phyloP scores from a whole-genome alignment of 2,113 vertebrate genomes.

The Lepisosteus osseus region DNA sequence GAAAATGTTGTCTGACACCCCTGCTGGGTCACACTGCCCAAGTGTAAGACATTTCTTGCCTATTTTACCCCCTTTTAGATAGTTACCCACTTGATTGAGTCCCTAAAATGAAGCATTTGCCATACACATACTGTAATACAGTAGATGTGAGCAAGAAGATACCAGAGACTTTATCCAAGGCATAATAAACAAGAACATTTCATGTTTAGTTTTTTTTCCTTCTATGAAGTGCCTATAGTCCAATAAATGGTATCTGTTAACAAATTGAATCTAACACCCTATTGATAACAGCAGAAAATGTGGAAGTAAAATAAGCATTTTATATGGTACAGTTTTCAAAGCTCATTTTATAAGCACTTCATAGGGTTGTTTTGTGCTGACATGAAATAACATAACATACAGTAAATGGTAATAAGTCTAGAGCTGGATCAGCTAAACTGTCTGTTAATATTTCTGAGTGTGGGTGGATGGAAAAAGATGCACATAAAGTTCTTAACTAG shows the following conservation, averaged over 20 bases:
- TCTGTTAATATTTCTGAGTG: not conserved
- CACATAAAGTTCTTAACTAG: not conserved
- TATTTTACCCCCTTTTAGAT: too few relatives aligned
- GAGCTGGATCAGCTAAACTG: not conserved
- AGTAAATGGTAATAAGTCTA: not conserved
- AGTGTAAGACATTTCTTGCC: too few relatives aligned
- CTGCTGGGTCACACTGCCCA: too few relatives aligned
- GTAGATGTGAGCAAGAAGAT: too few relatives aligned
- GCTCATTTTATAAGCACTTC: not conserved
- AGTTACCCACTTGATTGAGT: too few relatives aligned
- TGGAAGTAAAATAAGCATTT: not conserved
- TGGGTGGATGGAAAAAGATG: too few relatives aligned
- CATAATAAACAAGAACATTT: not conserved
- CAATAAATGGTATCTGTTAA: not conserved
- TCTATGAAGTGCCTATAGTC: not conserved
- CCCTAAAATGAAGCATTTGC: too few relatives aligned
- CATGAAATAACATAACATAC: not conserved
- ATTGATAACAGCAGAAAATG: not conserved
- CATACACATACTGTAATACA: too few relatives aligned
- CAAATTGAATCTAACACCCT: not conserved
- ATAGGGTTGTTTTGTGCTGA: not conserved
- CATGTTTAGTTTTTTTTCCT: not conserved
- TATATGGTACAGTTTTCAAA: not conserved
- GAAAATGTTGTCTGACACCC: too few relatives aligned
- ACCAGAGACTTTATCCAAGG: too few relatives aligned